A percentile compares a stretch with the other conserved stretches of the same genome.
Evolutionary conservation across 2,113 vertebrate species (phyloP).

Genomic region (Odobenus rosmarus): DNA sequence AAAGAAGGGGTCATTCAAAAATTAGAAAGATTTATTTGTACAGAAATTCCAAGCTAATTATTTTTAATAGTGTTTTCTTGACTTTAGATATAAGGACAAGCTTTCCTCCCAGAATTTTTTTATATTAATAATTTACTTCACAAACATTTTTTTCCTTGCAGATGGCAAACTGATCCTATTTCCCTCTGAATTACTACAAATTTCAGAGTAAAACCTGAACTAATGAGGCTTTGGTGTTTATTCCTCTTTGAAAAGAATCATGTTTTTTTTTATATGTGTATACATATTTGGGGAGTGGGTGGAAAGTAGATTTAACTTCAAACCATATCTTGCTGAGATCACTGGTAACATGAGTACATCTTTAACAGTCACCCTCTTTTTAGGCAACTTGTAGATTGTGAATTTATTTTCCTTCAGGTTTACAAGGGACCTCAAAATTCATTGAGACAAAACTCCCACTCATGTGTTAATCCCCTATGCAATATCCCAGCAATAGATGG

Average conservation of each 20-base stretch:
- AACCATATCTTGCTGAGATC: not conserved
- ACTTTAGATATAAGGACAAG: not conserved
- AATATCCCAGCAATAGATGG: not conserved
- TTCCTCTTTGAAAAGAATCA: not conserved
- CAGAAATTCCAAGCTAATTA: slow-evolving; percentile 45
- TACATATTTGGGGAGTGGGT: not conserved
- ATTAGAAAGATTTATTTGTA: slow-evolving; percentile 22
- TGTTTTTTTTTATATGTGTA: not conserved
- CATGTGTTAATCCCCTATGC: not conserved
- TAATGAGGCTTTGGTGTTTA: slow-evolving; percentile 30
- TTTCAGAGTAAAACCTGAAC: slow-evolving; percentile 34
- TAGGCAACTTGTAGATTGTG: not conserved
- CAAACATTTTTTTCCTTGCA: not conserved
- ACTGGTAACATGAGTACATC: not conserved
- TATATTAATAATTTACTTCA: slow-evolving; percentile 24
- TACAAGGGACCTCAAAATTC: not conserved
- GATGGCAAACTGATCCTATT: slow-evolving; percentile 32
- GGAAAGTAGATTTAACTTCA: slow-evolving; percentile 19
- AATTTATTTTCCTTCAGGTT: slow-evolving; percentile 29
- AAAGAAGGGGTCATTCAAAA: slow-evolving; percentile 21
- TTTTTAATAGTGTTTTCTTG: slow-evolving; percentile 59
- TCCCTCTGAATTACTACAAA: slow-evolving; percentile 31
- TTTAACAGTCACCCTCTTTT: not conserved
- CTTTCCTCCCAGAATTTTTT: slow-evolving; percentile 10
- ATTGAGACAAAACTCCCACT: not conserved